Base-by-base conservation (phyloP, 2,113 vertebrate species). In the Trachemys scripta region DNA sequence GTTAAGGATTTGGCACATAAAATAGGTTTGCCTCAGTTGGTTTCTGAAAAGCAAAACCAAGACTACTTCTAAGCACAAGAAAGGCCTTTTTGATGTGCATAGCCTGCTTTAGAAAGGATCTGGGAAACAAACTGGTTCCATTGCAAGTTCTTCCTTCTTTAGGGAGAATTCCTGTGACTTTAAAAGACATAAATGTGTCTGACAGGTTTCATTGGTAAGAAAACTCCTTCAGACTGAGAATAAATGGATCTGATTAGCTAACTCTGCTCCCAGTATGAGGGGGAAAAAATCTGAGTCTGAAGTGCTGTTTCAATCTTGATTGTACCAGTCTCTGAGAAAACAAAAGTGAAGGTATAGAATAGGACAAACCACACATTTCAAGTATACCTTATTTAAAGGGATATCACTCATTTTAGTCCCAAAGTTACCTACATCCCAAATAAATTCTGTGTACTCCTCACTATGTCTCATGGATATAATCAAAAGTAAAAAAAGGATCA, bases 211-310 rank as follows among this genome's bases (percentile, higher is more conserved):
- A 94, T 72, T 95, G 80, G 95, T 96, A 96, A 93, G 90, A 97
- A 96, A 95, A 95, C 84, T 97, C 45, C 78, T 96, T 95, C 84
- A 93, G 57, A 84, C 88, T 95, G 97, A 88, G 75, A 96, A 92
- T 97, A 97, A 93, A 92, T 95, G 93, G 89, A 95, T 97, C 86
- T 96, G 49, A 88, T 97, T 95, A 96, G 82, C 86, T 93, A 88
- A 96, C 96, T 93, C 53, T 92, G 35, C 85, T 80, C 95, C 85
- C 22, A 20, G 80, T 85, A 80, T 90, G 95, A 69, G 93, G 83
- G 8, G 9, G 76, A 96, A 82, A 78, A 95, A 90, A 57, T 31
- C 19, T 25, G 45, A 87, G 51, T 85, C 88, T 95, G 85, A 81
- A 87, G 62, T 85, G 45, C 80, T 94, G 62, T 82, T 88, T 89